These are phyloP conservation scores for Trachelus iudaicus DNA, from an alignment of 2,888 invertebrate genomes.

Conservation along the genomic window DNA sequence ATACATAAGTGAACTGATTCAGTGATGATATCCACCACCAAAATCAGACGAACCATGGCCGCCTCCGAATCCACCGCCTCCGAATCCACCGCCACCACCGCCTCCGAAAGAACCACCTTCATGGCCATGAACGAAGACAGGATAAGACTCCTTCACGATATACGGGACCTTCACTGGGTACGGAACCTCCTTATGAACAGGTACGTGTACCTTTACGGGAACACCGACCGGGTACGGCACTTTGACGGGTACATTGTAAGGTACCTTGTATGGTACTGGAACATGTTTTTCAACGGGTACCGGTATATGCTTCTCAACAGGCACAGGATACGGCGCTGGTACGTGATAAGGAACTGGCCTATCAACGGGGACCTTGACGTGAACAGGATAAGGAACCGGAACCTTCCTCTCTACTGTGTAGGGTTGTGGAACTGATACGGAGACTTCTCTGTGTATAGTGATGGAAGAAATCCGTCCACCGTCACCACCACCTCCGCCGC, in stretches of 20 bases:
- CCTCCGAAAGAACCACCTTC: conserved; percentile 36
- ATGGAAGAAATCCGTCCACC: conserved; percentile 52
- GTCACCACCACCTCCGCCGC: conserved; percentile 36
- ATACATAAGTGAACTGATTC: not conserved
- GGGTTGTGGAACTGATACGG: conserved; percentile 54
- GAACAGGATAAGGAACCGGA: conserved; percentile 49
- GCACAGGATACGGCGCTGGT: conserved; percentile 50
- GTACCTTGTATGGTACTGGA: conserved; percentile 48
- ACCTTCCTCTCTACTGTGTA: conserved; percentile 54
- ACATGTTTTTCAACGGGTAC: conserved; percentile 51
- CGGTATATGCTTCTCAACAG: conserved; percentile 46
- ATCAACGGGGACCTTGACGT: conserved; percentile 54
- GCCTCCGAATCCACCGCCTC: conserved; percentile 19
- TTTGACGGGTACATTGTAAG: conserved; percentile 48
- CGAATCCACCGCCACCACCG: conserved; percentile 21
- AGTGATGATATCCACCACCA: conserved; percentile 1
- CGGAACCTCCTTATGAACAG: conserved; percentile 44
- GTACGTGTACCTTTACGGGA: conserved; percentile 45
- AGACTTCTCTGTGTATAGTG: conserved; percentile 56
- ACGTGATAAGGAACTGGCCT: conserved; percentile 49
- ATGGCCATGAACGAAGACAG: conserved; percentile 40
- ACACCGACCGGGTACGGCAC: conserved; percentile 50
- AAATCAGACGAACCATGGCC: conserved; percentile 10
- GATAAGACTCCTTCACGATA: conserved; percentile 47
- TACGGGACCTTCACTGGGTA: conserved; percentile 46